Conservation (phyloP, 2,888 invertebrate species). For the Drosophila rellima region DNA sequence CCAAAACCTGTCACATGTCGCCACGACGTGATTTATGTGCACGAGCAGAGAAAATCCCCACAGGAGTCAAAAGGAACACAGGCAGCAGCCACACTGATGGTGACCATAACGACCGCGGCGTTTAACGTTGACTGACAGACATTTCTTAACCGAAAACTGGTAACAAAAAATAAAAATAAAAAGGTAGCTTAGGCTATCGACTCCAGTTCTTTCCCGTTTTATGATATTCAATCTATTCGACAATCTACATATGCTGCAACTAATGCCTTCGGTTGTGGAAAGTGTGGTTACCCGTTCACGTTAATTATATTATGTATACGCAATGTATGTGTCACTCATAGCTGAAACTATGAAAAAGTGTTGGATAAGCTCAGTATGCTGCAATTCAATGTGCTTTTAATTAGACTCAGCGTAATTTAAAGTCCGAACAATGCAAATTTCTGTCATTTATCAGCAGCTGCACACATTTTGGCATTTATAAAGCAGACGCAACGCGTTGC, state of each 20-base stretch:
- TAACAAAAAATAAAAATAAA: conserved; percentile 1
- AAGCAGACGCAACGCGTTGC: neutral
- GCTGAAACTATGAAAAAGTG: conserved; percentile 9
- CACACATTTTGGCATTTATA: conserved; percentile 12
- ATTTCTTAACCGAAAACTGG: conserved; percentile 27
- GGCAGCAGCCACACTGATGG: conserved; percentile 26
- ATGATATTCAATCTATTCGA: neutral
- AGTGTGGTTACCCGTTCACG: neutral
- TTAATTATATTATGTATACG: conserved; percentile 49
- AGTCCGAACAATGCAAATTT: conserved; percentile 22
- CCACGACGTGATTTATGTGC: conserved; percentile 68
- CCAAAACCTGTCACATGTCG: conserved; percentile 71
- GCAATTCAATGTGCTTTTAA: conserved; percentile 38
- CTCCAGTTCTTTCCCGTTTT: neutral
- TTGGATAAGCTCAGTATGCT: conserved; percentile 27
- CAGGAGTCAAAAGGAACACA: conserved; percentile 13
- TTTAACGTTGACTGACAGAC: conserved; percentile 50
- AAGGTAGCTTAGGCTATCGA: neutral
- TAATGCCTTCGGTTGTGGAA: neutral
- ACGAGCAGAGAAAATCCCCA: conserved; percentile 8
- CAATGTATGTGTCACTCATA: neutral
- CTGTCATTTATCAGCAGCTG: conserved; percentile 44
- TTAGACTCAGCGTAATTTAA: conserved; percentile 37
- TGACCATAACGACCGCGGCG: conserved; percentile 41
- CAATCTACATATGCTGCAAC: neutral